These are phyloP conservation scores for Kryptolebias ocellatus DNA, from an alignment of 2,797 vertebrate genomes.

Conservation along the genomic window DNA sequence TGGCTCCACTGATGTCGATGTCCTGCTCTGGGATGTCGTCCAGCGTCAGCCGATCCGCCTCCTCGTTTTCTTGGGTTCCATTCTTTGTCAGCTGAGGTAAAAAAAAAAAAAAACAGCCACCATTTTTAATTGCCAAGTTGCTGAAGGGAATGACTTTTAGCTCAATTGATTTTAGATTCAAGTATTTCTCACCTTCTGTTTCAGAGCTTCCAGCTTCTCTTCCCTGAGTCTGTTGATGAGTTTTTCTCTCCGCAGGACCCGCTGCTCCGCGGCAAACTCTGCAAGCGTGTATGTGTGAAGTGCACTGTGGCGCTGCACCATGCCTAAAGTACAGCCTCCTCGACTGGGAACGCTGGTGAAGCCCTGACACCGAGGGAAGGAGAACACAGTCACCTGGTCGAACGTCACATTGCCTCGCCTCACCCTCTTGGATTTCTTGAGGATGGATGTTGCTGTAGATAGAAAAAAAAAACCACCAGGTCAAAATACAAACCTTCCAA, in stretches of 20 bases:
- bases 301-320: constrained; percentile 88
- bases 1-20: constrained; percentile 81
- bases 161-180: background rate
- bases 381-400: constrained; percentile 93
- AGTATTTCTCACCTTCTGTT: constrained; percentile 82
- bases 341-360: constrained; percentile 97
- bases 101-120: background rate
- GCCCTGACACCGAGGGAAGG: constrained; percentile 96
- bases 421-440: constrained; percentile 88
- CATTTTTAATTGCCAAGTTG: background rate
- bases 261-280: constrained; percentile 90
- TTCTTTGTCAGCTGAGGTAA: constrained; percentile 87
- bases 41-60: constrained; percentile 85
- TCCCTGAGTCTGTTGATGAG: constrained; percentile 89
- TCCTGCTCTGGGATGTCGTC: constrained; percentile 91
- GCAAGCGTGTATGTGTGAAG: constrained; percentile 88
- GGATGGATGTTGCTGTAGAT: constrained; percentile 88
- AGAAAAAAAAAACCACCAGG: constrained; percentile 8
- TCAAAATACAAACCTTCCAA: constrained; percentile 15
- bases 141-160: background rate
- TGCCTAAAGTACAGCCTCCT: constrained; percentile 94
- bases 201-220: constrained; percentile 90
- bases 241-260: constrained; percentile 84
- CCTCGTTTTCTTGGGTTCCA: constrained; percentile 85
- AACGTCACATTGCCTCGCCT: constrained; percentile 90